Conservation (phyloP, 1,140 invertebrate species). For the Drosophila takahashii region DNA sequence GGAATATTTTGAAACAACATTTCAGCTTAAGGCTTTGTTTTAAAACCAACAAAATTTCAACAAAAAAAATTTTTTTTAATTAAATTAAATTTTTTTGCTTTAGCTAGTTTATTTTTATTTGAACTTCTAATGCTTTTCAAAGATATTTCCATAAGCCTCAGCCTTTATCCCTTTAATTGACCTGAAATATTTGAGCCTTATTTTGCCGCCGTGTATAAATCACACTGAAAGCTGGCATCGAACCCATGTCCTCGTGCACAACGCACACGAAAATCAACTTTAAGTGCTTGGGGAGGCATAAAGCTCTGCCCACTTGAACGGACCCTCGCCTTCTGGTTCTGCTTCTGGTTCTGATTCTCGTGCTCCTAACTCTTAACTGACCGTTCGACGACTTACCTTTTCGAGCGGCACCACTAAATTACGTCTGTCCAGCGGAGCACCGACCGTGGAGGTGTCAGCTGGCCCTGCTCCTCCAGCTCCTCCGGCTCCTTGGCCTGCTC, state of each 20-base stretch:
- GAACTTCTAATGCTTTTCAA: too few relatives aligned
- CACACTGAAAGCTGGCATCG: slow-evolving; percentile 6
- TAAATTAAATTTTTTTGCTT: too few relatives aligned
- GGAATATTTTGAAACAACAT: too few relatives aligned
- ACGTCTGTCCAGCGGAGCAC: slow-evolving; percentile 62
- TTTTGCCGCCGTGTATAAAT: slow-evolving; percentile 4
- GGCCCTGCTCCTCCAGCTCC: background rate
- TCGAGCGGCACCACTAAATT: slow-evolving; percentile 84
- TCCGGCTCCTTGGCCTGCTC: background rate
- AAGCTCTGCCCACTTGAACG: slow-evolving; percentile 38
- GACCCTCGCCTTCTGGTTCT: background rate
- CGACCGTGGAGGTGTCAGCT: slow-evolving; percentile 31
- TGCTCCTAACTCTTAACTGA: slow-evolving; percentile 9
- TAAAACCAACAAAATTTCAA: too few relatives aligned
- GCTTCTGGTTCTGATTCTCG: too few relatives aligned
- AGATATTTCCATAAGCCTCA: too few relatives aligned
- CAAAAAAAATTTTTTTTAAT: too few relatives aligned
- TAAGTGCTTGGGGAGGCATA: slow-evolving; percentile 57
- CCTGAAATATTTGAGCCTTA: background rate
- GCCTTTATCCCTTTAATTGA: too few relatives aligned
- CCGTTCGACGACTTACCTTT: slow-evolving; percentile 77
- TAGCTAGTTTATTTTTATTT: too few relatives aligned
- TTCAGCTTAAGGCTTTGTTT: too few relatives aligned
- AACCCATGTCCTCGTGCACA: slow-evolving; percentile 34
- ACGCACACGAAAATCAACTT: slow-evolving; percentile 57